Evolutionary conservation across 2,888 invertebrate genomes (phyloP), one percentile per base, ranked within the genome.

Genomic region (Eubasilissa splendida): DNA sequence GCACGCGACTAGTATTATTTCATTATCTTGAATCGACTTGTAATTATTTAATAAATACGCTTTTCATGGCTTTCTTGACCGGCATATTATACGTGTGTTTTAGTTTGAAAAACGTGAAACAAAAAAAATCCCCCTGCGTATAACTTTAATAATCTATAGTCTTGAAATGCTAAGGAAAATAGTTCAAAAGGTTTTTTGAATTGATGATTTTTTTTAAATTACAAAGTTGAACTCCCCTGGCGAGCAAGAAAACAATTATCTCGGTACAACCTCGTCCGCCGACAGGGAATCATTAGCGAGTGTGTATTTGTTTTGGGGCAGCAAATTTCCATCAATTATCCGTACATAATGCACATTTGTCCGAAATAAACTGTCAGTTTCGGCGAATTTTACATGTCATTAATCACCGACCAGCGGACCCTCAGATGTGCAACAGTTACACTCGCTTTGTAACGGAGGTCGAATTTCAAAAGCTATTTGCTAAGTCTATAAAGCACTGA

Each of bases 321-420:
- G 70, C 74, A 31, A 71, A 52, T 10, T 52, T 71, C 68, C 79
- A 82, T 82, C 81, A 79, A 82, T 82, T 79, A 82, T 63, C 77
- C 52, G 9, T 66, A 68, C 79, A 76, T 66, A 70, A 58, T 50
- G 54, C 75, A 59, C 76, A 79, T 79, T 82, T 79, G 50, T 75
- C 76, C 52, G 66, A 11, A 66, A 78, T 66, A 77, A 14, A 54
- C 76, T 53, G 77, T 50, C 77, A 77, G 77, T 73, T 81, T 79
- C 76, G 68, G n/a, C 73, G 76, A 82, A 82, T 76, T 79, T 65
- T 52, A 66, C 70, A 76, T 53, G 60, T 76, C 81, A 82, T 82
- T 65, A 82, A 79, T 82, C 81, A 79, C 59, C 7, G 54, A 14
- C 52, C 5, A 22, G 42, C 70, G 50, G 66, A 22, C 54, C 70